These are phyloP conservation scores for Mizuhopecten yessoensis DNA, from an alignment of 1,140 invertebrate genomes.

Conservation along the genomic window DNA sequence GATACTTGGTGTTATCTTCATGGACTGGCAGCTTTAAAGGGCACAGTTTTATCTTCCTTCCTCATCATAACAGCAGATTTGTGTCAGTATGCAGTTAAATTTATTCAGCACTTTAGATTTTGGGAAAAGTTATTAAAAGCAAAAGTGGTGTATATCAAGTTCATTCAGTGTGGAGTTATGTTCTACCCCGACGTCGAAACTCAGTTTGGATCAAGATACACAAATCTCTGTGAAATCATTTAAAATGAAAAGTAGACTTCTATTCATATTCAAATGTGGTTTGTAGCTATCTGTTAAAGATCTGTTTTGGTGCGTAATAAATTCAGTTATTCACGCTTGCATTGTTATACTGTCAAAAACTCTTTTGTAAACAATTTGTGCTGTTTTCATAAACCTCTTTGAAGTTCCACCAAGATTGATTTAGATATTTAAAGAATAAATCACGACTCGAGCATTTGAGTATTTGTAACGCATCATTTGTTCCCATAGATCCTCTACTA, in stretches of 20 bases:
- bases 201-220: not conserved
- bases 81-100: not conserved
- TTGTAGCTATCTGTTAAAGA: slow-evolving; percentile 1
- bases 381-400: slow-evolving; percentile 6
- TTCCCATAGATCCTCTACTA: no score
- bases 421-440: not conserved
- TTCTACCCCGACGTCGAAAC: not conserved
- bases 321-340: slow-evolving; percentile 16
- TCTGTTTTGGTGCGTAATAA: not conserved
- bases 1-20: no score
- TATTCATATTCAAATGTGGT: slow-evolving; percentile 10
- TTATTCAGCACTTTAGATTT: slow-evolving; percentile 7
- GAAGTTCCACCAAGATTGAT: not conserved
- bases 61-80: not conserved
- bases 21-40: no score
- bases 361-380: not conserved
- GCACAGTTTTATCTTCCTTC: no score
- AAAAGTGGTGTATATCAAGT: not conserved
- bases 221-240: not conserved
- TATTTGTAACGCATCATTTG: slow-evolving; percentile 17
- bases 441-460: not conserved
- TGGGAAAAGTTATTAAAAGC: not conserved
- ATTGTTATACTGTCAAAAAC: not conserved
- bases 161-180: not conserved
- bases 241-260: not conserved